phyloP scores from a whole-genome alignment of 2,113 vertebrate genomes.

The Pavo muticus region DNA sequence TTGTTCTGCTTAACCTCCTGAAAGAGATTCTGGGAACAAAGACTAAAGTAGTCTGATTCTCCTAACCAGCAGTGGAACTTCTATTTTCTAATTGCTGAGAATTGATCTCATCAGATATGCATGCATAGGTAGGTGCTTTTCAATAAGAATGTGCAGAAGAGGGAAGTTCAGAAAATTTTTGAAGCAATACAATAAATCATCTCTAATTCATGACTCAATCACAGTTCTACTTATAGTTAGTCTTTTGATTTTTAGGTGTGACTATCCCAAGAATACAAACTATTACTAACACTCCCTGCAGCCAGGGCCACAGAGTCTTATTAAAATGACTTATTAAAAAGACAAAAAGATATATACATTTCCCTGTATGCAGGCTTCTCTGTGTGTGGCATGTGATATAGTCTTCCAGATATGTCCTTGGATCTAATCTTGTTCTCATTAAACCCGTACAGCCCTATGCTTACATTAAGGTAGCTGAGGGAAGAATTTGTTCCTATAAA shows the following conservation, averaged over 20 bases:
- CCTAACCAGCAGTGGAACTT: background rate
- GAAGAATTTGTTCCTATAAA: conserved; percentile 34
- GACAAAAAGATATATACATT: background rate
- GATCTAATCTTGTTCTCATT: conserved; percentile 46
- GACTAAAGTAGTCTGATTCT: background rate
- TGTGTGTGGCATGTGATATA: conserved; percentile 35
- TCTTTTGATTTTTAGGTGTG: background rate
- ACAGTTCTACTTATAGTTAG: background rate
- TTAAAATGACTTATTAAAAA: background rate
- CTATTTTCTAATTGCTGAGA: background rate
- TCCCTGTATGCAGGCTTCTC: background rate
- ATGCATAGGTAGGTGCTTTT: background rate
- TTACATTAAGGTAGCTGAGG: background rate
- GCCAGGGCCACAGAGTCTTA: background rate
- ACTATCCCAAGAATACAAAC: background rate
- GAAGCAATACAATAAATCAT: background rate
- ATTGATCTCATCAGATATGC: background rate
- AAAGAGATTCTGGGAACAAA: background rate
- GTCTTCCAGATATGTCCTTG: conserved; percentile 57
- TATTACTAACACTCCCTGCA: background rate
- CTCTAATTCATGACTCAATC: background rate
- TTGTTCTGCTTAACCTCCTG: background rate
- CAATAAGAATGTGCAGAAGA: background rate
- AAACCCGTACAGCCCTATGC: background rate
- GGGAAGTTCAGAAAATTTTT: background rate